Evolutionary conservation across 2,888 invertebrate genomes (phyloP), one percentile per base, ranked within the genome.

Genomic region (Altica lythri): DNA sequence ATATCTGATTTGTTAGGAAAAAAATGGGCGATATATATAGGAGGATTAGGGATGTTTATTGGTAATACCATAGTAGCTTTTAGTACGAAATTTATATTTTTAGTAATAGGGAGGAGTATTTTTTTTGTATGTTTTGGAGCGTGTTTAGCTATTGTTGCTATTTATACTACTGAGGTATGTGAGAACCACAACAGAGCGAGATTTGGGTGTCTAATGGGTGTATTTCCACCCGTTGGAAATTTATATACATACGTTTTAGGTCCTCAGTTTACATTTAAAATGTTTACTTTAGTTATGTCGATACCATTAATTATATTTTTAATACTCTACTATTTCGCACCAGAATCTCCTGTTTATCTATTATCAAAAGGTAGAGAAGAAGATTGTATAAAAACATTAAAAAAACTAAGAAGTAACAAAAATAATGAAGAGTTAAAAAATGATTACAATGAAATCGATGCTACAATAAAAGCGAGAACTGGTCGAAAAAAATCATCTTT

Each of bases 81-180:
- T 13, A 8, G 12, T 17, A 18, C 16, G 9, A 18, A 10, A 5
- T 4, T 45, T 1, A 27, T 1, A 9, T 4, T 10, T 9, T 18
- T 45, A 2, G 9, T 32, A 8, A 12, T 19, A 1, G 17, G 17
- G 4, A 75, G 89, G 89, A 35, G 67, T 86, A 0, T 83, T 82
- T 1, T 80, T 85, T 0, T 86, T 88, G 0, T 83, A 86, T 68
- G 77, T 84, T 13, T 88, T 86, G n/a, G n/a, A n/a, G n/a, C n/a
- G n/a, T n/a, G n/a, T n/a, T n/a, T n/a, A n/a, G n/a, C 76, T 0
- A 83, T 86, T 1, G 83, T 37, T 1, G 45, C 55, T 13, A 13
- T 43, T 4, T 55, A 48, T 30, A 1, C 40, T 6, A 50, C 37
- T 12, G 55, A 56, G 18, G 47, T 56, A 9, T 16, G 34, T 10